These are phyloP conservation scores for Contarinia nasturtii DNA, from an alignment of 1,140 invertebrate species.

Conservation along the genomic window DNA sequence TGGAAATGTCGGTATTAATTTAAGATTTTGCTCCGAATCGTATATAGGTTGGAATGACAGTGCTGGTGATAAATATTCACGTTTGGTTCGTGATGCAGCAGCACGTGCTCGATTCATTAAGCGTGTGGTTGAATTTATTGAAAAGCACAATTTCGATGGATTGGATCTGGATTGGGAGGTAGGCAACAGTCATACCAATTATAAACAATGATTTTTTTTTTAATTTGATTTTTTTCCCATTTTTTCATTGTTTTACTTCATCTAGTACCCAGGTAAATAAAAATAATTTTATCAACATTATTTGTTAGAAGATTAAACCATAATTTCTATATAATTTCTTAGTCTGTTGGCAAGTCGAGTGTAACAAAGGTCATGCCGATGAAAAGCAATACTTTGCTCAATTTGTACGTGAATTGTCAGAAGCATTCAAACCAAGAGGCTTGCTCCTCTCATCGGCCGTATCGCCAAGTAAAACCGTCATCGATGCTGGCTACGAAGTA, in stretches of 20 bases:
- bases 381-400: constrained; percentile 57
- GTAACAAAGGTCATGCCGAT: constrained; percentile 47
- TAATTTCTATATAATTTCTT: constrained; percentile 62
- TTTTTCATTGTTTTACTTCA: too few species aligned
- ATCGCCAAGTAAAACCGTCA: constrained; percentile 63
- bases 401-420: constrained; percentile 47
- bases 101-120: constrained; percentile 52
- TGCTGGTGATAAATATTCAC: constrained; percentile 67
- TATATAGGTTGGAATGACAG: constrained; percentile 84
- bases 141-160: constrained; percentile 65
- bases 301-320: too few species aligned
- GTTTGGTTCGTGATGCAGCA: constrained; percentile 50
- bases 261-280: too few species aligned
- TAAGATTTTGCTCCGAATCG: too few species aligned
- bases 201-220: not conserved
- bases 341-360: constrained; percentile 80
- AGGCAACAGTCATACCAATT: not conserved
- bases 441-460: constrained; percentile 63
- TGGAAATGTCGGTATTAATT: too few species aligned
- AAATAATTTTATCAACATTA: too few species aligned
- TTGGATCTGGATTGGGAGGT: constrained; percentile 67
- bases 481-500: constrained; percentile 63
- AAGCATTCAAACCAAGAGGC: constrained; percentile 43
- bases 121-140: constrained; percentile 54
- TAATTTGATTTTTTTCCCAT: too few species aligned